Conservation (phyloP, 2,888 invertebrate species). For the Corbicula japonica region DNA sequence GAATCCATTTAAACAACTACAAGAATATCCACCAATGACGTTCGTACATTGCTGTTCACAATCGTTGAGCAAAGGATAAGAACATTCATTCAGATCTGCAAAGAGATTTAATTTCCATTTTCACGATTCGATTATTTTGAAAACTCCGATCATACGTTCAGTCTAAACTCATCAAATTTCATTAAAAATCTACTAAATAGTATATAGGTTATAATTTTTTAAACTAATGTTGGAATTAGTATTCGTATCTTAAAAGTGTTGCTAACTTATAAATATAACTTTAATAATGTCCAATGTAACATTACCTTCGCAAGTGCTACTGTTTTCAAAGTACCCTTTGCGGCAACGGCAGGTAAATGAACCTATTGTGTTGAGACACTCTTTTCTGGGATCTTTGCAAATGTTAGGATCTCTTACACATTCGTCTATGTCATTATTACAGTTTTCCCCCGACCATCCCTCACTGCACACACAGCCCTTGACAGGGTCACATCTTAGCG, state of each 20-base stretch:
- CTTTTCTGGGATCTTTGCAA: not conserved
- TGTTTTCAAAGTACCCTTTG: not conserved
- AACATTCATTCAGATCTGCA: constrained; percentile 21
- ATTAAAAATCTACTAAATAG: too few relatives aligned
- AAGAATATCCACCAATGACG: constrained; percentile 4
- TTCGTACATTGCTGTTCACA: constrained; percentile 6
- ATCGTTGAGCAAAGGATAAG: not conserved
- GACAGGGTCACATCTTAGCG: not conserved
- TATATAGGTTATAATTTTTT: too few relatives aligned
- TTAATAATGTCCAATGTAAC: too few relatives aligned
- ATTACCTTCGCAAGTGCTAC: too few relatives aligned
- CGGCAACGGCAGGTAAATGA: constrained; percentile 9
- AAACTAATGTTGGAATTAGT: too few relatives aligned
- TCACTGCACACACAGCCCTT: not conserved
- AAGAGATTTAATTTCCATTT: too few relatives aligned
- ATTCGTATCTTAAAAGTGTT: too few relatives aligned
- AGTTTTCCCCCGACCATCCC: constrained; percentile 6
- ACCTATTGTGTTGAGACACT: not conserved
- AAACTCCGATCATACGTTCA: too few relatives aligned
- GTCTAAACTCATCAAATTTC: too few relatives aligned
- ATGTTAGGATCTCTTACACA: not conserved
- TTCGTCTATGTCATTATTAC: constrained; percentile 7
- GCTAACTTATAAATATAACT: too few relatives aligned
- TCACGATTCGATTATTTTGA: too few relatives aligned
- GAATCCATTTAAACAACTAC: constrained; percentile 9